Evolutionary conservation across 2,888 invertebrate genomes (phyloP), one percentile per base, ranked within the genome.

Genomic region (Molanna angustata): DNA sequence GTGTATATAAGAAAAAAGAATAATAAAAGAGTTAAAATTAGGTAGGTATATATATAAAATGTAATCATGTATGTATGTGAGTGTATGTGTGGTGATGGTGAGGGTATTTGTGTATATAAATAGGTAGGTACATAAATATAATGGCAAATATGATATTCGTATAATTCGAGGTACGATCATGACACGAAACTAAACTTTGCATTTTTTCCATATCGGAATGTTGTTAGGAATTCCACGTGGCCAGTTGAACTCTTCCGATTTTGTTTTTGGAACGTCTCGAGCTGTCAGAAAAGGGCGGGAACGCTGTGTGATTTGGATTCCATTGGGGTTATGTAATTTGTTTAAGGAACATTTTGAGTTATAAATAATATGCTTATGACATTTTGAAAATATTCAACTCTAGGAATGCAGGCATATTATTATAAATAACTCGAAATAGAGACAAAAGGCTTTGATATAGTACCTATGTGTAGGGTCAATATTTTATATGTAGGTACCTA

Each of bases 121-220:
- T n/a, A n/a, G n/a, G 27, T 27, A 27, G 27, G 27, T 27, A 27
- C 27, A 7, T 7, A 7, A 27, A 27, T 27, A 27, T n/a, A n/a
- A n/a, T n/a, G n/a, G n/a, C n/a, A n/a, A n/a, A n/a, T n/a, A n/a
- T n/a, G n/a, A n/a, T n/a, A n/a, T n/a, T n/a, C n/a, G n/a, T n/a
- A n/a, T n/a, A n/a, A n/a, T n/a, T n/a, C n/a, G n/a, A n/a, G n/a
- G n/a, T n/a, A n/a, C n/a, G n/a, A n/a, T n/a, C n/a, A n/a, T n/a
- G n/a, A 51, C 45, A 45, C 32, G 39, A 46, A 40, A 46, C 51
- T n/a, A n/a, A 37, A 44, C 51, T 45, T 54, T 54, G 47, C 46
- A 42, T 50, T 53, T 53, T 56, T 53, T 53, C 35, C 39, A 27
- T 42, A 31, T 17, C 16, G 50, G 56, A 57, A 57, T 57, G 57